Conservation (phyloP, 2,888 invertebrate genomes). For the Eristalis intricaria region DNA sequence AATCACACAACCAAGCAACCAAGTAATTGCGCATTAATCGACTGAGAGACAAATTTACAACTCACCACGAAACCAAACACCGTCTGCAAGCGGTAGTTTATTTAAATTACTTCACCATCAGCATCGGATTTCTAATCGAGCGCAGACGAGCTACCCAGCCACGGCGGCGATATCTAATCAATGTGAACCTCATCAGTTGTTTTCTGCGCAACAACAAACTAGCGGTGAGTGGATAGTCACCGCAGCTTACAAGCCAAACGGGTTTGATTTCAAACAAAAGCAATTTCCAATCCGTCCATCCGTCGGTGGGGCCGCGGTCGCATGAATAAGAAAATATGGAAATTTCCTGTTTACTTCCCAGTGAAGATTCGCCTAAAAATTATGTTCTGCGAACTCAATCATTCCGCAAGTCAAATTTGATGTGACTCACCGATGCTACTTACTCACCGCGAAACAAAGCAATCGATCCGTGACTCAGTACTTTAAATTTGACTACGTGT, state of each 20-base stretch:
- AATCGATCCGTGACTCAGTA: slow-evolving; percentile 24
- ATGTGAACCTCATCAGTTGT: not conserved
- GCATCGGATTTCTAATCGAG: not conserved
- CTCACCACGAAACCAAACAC: not conserved
- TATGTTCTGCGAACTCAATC: not conserved
- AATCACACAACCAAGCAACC: not conserved
- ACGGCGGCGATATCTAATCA: not conserved
- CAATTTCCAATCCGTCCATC: not conserved
- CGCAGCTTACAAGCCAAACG: slow-evolving; percentile 1
- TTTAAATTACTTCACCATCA: not conserved
- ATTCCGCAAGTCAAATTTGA: not conserved
- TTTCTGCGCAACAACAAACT: not conserved
- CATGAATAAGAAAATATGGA: slow-evolving; percentile 15
- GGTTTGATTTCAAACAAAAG: slow-evolving; percentile 8
- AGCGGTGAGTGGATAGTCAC: slow-evolving; percentile 1
- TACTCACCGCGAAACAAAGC: slow-evolving; percentile 20
- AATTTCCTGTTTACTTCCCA: slow-evolving; percentile 1
- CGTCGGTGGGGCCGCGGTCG: not conserved
- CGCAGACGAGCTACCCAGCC: not conserved
- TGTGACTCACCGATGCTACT: not conserved
- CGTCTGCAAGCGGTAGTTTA: not conserved
- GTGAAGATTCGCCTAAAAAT: not conserved
- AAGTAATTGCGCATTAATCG: not conserved
- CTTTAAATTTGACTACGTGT: slow-evolving; percentile 5
- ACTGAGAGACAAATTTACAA: not conserved